These are phyloP conservation scores for Bombus balteatus DNA, from an alignment of 1,140 invertebrate species.

Conservation along the genomic window DNA sequence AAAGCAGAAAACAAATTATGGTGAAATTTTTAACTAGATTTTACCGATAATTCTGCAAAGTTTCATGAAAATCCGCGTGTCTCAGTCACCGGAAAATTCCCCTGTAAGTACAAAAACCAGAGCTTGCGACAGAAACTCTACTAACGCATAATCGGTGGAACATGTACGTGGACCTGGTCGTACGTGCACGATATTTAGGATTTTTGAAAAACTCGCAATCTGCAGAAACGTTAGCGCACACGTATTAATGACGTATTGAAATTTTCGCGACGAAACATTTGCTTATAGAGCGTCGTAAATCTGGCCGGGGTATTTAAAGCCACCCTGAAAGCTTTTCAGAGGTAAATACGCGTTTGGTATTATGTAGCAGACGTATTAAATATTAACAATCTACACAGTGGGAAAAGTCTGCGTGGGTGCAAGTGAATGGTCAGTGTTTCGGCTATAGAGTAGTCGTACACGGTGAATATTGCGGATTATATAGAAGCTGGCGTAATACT, in stretches of 20 bases:
- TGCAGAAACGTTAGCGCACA: background rate
- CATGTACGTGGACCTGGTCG: too few relatives aligned
- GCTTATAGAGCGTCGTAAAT: background rate
- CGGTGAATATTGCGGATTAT: constrained; percentile 69
- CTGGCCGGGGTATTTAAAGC: background rate
- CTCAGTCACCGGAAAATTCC: too few relatives aligned
- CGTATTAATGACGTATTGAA: background rate
- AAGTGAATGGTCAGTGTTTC: constrained; percentile 54
- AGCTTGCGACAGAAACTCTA: too few relatives aligned
- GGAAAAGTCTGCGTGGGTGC: background rate
- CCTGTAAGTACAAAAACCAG: too few relatives aligned
- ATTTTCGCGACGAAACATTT: background rate
- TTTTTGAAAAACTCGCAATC: background rate
- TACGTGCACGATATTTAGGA: background rate
- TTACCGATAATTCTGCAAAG: too few relatives aligned
- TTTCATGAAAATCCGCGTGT: too few relatives aligned
- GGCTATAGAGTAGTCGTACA: constrained; percentile 30
- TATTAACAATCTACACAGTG: constrained; percentile 11
- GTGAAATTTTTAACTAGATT: too few relatives aligned
- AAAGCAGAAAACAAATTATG: too few relatives aligned
- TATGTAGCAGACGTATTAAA: constrained; percentile 1
- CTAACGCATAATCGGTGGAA: too few relatives aligned
- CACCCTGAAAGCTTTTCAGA: background rate
- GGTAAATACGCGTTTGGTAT: background rate
- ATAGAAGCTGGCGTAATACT: constrained; percentile 58